Evolutionary conservation across 2,797 vertebrate species (phyloP).

Genomic region (Lycodopsis pacificus): DNA sequence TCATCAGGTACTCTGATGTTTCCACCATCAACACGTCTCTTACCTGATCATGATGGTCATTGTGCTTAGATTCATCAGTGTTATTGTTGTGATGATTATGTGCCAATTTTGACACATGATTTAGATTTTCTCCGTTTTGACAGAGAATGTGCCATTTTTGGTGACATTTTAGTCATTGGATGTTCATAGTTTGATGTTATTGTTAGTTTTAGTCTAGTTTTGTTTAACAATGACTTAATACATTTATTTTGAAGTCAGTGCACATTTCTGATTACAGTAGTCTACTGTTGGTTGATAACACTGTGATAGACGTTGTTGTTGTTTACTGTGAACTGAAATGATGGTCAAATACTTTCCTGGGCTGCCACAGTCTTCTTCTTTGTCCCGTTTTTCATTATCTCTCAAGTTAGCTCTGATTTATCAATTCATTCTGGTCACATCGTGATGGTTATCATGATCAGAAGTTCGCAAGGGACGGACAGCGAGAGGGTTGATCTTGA

Average conservation of each 20-base stretch:
- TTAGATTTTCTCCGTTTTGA: neutral
- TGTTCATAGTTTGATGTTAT: neutral
- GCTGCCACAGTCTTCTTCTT: neutral
- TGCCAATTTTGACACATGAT: neutral
- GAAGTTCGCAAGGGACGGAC: conserved; percentile 18
- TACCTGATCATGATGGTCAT: neutral
- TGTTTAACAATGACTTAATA: neutral
- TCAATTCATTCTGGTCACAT: no score
- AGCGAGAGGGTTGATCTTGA: neutral
- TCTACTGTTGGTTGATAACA: neutral
- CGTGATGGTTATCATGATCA: neutral
- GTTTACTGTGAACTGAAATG: neutral
- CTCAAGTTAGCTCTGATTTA: fast-evolving
- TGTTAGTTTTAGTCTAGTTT: neutral
- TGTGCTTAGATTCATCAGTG: neutral
- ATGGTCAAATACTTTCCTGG: neutral
- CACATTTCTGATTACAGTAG: no score
- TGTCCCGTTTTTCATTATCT: neutral
- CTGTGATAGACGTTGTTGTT: neutral
- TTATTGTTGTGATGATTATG: neutral
- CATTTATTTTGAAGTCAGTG: neutral
- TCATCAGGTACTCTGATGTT: neutral
- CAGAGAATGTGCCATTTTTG: neutral
- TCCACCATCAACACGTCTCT: neutral
- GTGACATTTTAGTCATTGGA: neutral